These are phyloP conservation scores for Acleris cristana DNA, from an alignment of 2,888 invertebrate genomes.

Conservation along the genomic window DNA sequence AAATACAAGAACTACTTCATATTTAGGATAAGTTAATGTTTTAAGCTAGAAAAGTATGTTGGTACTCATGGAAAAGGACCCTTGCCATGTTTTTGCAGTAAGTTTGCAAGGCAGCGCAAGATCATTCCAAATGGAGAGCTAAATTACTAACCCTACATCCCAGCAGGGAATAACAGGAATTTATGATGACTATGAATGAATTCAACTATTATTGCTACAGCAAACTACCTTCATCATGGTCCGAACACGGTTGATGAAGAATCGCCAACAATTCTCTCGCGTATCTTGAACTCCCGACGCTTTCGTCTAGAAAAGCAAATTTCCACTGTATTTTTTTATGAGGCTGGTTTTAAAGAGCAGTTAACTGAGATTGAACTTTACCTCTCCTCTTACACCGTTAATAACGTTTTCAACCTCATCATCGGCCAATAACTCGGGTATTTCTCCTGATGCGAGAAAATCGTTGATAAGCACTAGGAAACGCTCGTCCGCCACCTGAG, in stretches of 20 bases:
- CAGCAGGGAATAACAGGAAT: too few relatives aligned
- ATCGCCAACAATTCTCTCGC: slow-evolving; percentile 97
- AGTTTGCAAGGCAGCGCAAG: too few relatives aligned
- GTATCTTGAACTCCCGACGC: slow-evolving; percentile 92
- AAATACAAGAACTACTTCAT: background rate
- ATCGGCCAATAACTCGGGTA: slow-evolving; percentile 94
- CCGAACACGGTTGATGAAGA: slow-evolving; percentile 95
- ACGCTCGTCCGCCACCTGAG: slow-evolving; percentile 95
- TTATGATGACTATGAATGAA: too few relatives aligned
- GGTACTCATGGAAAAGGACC: background rate
- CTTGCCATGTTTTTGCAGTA: too few relatives aligned
- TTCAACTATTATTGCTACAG: background rate
- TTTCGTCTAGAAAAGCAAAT: slow-evolving; percentile 83
- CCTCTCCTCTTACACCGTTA: slow-evolving; percentile 89
- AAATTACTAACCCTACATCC: too few relatives aligned
- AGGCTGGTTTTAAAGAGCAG: background rate
- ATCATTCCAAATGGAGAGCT: too few relatives aligned
- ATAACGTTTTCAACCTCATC: slow-evolving; percentile 96
- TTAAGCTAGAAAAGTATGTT: background rate
- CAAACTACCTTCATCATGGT: slow-evolving; percentile 85
- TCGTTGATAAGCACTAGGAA: slow-evolving; percentile 97
- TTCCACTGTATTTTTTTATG: background rate
- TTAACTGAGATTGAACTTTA: slow-evolving; percentile 48
- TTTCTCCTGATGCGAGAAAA: slow-evolving; percentile 96
- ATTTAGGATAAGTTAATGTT: too few relatives aligned